Percentiles rank a stretch among this genome's conserved stretches.
These are phyloP conservation scores for Ardeotis arabs DNA, from an alignment of 2,113 vertebrate species.

Conservation along the genomic window DNA sequence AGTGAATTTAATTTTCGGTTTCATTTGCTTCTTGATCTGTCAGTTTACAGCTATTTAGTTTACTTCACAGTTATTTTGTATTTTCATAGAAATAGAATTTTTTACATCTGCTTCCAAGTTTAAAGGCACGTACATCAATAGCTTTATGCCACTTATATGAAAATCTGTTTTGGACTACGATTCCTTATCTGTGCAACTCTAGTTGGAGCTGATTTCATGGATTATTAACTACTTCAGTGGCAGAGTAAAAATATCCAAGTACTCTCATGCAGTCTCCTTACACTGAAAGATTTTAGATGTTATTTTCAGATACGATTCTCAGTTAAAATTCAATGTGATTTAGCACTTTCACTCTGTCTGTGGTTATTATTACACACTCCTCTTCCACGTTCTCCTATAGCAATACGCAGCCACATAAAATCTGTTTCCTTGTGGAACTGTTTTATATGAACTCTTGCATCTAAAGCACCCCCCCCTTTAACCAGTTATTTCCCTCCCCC, in stretches of 20 bases:
- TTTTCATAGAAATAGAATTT: neutral
- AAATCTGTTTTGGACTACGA: neutral
- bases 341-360: neutral
- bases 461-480: neutral
- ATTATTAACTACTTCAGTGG: neutral
- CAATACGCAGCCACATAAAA: neutral
- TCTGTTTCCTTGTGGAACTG: neutral
- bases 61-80: neutral
- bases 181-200: neutral
- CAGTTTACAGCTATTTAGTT: neutral
- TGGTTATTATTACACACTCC: neutral
- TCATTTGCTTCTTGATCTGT: neutral
- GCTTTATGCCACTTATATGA: neutral
- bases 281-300: neutral
- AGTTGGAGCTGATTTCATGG: conserved; percentile 22
- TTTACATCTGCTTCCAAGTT: neutral
- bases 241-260: neutral
- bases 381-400: rapidly evolving
- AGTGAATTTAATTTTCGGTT: neutral
- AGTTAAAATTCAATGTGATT: neutral
- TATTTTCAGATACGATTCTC: neutral
- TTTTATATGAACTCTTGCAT: neutral
- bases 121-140: neutral
- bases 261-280: neutral
- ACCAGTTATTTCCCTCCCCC: conserved; percentile 19